These are phyloP conservation scores for Dufourea novaeangliae DNA, from an alignment of 1,140 invertebrate species.

Conservation along the genomic window DNA sequence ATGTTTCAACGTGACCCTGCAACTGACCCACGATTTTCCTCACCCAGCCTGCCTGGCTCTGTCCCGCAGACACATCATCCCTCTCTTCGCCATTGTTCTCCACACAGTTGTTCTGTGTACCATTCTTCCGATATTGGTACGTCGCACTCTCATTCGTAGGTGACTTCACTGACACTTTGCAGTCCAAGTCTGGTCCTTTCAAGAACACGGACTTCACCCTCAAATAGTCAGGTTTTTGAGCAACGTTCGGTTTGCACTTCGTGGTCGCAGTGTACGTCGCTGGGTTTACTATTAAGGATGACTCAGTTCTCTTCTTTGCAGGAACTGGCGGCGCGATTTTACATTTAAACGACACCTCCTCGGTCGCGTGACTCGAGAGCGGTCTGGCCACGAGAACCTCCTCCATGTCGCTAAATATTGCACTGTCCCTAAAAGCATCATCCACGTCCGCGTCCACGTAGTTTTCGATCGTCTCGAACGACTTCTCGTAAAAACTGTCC, in stretches of 20 bases:
- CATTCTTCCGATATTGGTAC: neutral
- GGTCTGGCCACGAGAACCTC: constrained; percentile 71
- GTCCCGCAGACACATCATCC: constrained; percentile 77
- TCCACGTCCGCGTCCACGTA: constrained; percentile 80
- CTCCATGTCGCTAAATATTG: constrained; percentile 90
- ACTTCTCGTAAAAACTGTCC: constrained; percentile 89
- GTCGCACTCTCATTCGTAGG: neutral
- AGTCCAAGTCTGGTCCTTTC: constrained; percentile 17
- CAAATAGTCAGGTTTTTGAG: constrained; percentile 72
- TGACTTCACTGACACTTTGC: constrained; percentile 11
- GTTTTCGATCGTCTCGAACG: constrained; percentile 89
- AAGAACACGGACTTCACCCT: constrained; percentile 51
- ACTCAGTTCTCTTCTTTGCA: constrained; percentile 64
- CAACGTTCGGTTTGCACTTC: constrained; percentile 60
- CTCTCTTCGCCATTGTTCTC: constrained; percentile 40
- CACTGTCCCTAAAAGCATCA: constrained; percentile 90
- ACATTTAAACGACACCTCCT: constrained; percentile 41
- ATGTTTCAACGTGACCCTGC: constrained; percentile 75
- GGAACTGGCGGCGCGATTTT: constrained; percentile 78
- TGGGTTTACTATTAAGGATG: neutral
- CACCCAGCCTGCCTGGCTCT: constrained; percentile 80
- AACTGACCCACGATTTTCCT: constrained; percentile 79
- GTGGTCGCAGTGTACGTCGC: neutral
- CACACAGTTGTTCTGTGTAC: constrained; percentile 17
- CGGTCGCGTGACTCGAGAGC: neutral